These are phyloP conservation scores for Lanius ludovicianus DNA, from an alignment of 2,113 vertebrate species.

Conservation along the genomic window DNA sequence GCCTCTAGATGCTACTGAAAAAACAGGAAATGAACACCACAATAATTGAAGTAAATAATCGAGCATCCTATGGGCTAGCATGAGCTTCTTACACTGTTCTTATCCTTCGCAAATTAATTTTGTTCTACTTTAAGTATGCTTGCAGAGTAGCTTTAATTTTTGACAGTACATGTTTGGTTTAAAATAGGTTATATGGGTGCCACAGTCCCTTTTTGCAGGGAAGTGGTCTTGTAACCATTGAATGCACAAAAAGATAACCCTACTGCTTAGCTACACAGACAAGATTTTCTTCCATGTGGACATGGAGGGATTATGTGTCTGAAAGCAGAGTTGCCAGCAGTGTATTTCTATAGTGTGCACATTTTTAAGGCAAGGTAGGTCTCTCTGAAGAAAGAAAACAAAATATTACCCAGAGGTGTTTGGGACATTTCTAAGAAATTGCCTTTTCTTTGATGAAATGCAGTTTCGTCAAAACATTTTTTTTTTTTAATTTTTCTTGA, in stretches of 20 bases:
- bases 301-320: not conserved
- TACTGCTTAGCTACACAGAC: not conserved
- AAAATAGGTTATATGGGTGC: not conserved
- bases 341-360: not conserved
- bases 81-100: not conserved
- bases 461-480: not conserved
- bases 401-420: not conserved
- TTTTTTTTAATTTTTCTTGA: not conserved
- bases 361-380: not conserved
- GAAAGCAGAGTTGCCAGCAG: not conserved
- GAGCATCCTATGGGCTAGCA: not conserved
- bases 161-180: not conserved
- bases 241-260: not conserved
- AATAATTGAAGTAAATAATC: not conserved
- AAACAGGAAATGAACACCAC: not conserved
- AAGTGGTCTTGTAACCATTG: not conserved
- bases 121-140: accelerated
- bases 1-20: not conserved
- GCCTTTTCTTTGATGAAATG: not conserved
- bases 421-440: conserved; percentile 3
- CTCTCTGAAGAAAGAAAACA: not conserved
- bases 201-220: not conserved
- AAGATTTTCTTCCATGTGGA: not conserved
- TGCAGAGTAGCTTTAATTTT: not conserved
- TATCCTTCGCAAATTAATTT: not conserved